Base-by-base conservation (phyloP, 92 coral and sea anemone genomes). In the Chrysogorgia sp. region DNA sequence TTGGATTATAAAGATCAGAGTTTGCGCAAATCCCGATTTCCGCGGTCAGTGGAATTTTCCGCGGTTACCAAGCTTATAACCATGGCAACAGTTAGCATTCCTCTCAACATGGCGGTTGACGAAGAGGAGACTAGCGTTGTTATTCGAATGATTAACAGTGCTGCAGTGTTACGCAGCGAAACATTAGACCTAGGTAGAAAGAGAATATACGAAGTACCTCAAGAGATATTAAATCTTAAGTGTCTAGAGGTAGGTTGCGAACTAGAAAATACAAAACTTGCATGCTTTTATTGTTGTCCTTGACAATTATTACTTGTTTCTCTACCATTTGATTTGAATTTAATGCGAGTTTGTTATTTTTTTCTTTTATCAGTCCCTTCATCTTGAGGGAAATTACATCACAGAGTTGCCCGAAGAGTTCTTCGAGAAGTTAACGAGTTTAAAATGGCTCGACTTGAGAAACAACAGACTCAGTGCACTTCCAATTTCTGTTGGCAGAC, bases 361-460 rank as follows among this genome's bases (percentile, higher is more conserved):
- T 40, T 21, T 41, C 61, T 37, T 60, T 40, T 57, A 43, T 86
- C 29, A 94, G 98, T 94, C 90, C 63, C 85, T 94, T 50, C 92
- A 94, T 66, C 71, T 94, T 74, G 96, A 94, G 67, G 97, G 96
- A 2, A 94, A 94, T 79, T 60, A 81, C 19, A 77, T 94, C 33
- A 79, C 96, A 14, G 59, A 75, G 20, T 67, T 94, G 20, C 98
- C 98, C 7, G 94, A 87, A 34, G 86, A 74, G 20, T 64, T 94
- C 79, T 94, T 94, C 68, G 88, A 89, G 68, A 86, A 87, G 76
- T 45, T 94, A 4, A 91, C 97, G 20, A 89, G 82, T 71, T 76
- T 94, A 64, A 87, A 88, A 83, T 94, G 98, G 98, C 82, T 94
- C n/a, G 98, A 94, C 77, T 84, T 94, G 7, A 84, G 98, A 74